Evolutionary conservation across 2,888 invertebrate species (phyloP), one percentile per base, ranked within the genome.

Genomic region (Platerodrilus igneus): DNA sequence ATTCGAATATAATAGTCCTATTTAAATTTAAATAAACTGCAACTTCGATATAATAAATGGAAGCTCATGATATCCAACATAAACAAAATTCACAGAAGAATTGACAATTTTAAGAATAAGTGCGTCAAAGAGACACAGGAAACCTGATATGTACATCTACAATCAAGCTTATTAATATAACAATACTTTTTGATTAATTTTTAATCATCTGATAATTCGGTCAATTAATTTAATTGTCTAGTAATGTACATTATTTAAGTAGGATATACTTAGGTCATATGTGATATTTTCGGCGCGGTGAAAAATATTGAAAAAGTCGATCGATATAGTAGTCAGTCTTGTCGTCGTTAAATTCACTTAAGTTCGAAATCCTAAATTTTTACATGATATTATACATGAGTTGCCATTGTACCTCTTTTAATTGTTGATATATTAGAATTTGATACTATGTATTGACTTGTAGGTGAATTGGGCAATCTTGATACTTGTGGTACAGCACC

Each of bases 391-490:
- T 45, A 45, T 45, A 80, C 80, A 60, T 80, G 79, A 62, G 80
- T 80, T 51, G 79, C 80, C 64, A 80, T 70, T 29, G 78, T 76
- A 43, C 77, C 78, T 33, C 79, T 71, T 60, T 79, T 79, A 32
- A 78, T 73, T 49, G 76, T 74, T 33, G 75, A 73, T 45, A 74
- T 71, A 43, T 72, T 73, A 33, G 75, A 70, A 58, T 72, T 76
- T 43, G 77, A 73, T 33, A 73, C 69, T 49, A 75, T 76, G 57
- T 75, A 75, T 56, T 74, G 75, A 53, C 69, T 69, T 26, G 71
- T 70, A 7, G 72, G 69, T 25, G 72, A 69, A 56, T 68, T 66
- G 33, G 71, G 70, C 44, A 71, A 58, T 48, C 70, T 58, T 30
- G 67, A 69, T 48, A 75, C 74, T 64, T 78, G 77, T 41, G 75